These are phyloP conservation scores for Hipposideros armiger DNA, from an alignment of 2,113 vertebrate genomes.

Conservation along the genomic window DNA sequence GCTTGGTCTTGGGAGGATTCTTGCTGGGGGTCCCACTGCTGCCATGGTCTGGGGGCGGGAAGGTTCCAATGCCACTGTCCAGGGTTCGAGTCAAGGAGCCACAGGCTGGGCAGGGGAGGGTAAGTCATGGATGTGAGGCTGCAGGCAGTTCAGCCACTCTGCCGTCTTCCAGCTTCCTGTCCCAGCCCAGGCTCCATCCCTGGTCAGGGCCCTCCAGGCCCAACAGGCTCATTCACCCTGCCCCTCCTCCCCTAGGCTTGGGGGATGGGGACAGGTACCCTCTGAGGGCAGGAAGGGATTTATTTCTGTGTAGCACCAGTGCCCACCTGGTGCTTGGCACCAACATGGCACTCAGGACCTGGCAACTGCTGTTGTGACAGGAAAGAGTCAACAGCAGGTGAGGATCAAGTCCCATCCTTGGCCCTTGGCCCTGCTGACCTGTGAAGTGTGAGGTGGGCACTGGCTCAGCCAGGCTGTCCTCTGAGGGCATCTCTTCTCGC, in stretches of 20 bases:
- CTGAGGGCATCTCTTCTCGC: constrained; percentile 90
- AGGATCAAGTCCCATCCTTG: background rate
- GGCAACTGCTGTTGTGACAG: background rate
- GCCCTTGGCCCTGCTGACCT: constrained; percentile 84
- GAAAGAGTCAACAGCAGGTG: background rate
- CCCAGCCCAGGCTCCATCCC: rapidly evolving
- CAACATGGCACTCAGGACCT: background rate
- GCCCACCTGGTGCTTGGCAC: background rate
- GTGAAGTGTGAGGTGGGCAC: constrained; percentile 93
- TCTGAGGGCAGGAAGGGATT: background rate
- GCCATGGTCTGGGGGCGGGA: constrained; percentile 95
- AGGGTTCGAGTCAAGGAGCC: constrained; percentile 95
- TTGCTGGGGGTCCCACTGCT: constrained; percentile 91
- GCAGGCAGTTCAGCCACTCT: rapidly evolving
- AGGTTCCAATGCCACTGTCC: constrained; percentile 98
- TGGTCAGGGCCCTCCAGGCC: background rate
- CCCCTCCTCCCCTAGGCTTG: constrained; percentile 80
- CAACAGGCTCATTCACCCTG: background rate
- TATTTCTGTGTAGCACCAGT: background rate
- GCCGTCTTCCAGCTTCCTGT: background rate
- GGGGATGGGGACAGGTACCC: background rate
- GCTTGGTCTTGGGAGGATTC: constrained; percentile 90
- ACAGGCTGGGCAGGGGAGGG: constrained; percentile 88
- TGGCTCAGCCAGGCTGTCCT: constrained; percentile 91
- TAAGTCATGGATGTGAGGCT: background rate